Base-by-base conservation (phyloP, 2,888 invertebrate species). In the Eristalis intricaria region DNA sequence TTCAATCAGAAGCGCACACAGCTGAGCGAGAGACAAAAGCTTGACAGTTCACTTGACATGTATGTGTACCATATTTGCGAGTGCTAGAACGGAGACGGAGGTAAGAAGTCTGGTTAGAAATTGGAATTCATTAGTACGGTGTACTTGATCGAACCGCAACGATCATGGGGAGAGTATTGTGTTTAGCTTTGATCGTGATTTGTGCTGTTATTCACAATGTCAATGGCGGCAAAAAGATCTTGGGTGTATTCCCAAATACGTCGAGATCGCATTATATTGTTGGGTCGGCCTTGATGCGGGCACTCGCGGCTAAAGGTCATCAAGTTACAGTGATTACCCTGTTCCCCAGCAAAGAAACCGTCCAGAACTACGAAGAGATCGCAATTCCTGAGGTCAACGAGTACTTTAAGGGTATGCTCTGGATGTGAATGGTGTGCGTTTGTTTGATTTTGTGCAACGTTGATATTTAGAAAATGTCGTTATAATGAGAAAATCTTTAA, bases 241-340 rank as follows among this genome's bases (percentile, higher is more conserved):
- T 84, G 65, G 84, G 84, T 5, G 66, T 84, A 3, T 84, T 84
- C 50, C 84, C 78, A 22, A 71, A 40, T 15, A 35, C 75, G 1
- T 70, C 79, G 15, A 74, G 32, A 13, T 84, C 84, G n/a, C 84
- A 84, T 40, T 79, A 75, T 32, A 69, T 84, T 38, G 10, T 75
- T 19, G 84, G 79, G 8, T 74, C 64, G 7, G 79, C 66, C 1
- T 61, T 84, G 22, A 65, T 84, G 68, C 63, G 26, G 19, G 75
- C 61, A 15, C 70, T 84, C 2, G 79, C 79, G 4, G 74, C 43
- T 2, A 74, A 38, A 19, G 84, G 84, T 13, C 79, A 84, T 50
- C 60, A 79, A 75, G 84, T 84, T 0, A 84, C 58, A 35, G 84
- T 35, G 10, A 75, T 84, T 1, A 75, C 84, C 5, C 19, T 69